These are phyloP conservation scores for Drosophila micromelanica DNA, from an alignment of 1,140 invertebrate genomes.

Conservation along the genomic window DNA sequence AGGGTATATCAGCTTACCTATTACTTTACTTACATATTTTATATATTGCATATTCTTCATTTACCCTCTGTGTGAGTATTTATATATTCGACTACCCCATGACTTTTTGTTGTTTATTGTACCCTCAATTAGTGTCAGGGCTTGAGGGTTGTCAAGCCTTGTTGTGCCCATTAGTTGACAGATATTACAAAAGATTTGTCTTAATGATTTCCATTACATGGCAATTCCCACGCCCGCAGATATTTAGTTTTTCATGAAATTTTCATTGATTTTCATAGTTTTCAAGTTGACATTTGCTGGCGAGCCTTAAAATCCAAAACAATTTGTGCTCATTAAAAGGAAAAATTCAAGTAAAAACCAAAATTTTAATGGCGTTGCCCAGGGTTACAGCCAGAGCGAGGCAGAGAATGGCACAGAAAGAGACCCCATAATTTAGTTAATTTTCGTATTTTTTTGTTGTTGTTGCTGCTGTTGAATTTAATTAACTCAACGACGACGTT, in stretches of 20 bases:
- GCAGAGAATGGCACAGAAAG: constrained; percentile 12
- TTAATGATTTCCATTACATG: constrained; percentile 30
- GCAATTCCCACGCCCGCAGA: constrained; percentile 42
- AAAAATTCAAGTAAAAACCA: constrained; percentile 60
- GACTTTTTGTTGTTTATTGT: neutral
- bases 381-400: constrained; percentile 45
- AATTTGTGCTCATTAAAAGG: constrained; percentile 76
- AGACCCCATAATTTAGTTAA: constrained; percentile 73
- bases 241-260: constrained; percentile 9
- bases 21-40: too few relatives aligned
- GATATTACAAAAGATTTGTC: constrained; percentile 22
- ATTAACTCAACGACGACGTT: constrained; percentile 72
- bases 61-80: constrained; percentile 4
- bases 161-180: constrained; percentile 25
- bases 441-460: constrained; percentile 40
- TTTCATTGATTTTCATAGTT: constrained; percentile 31
- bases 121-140: constrained; percentile 31
- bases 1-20: constrained; percentile 11
- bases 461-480: constrained; percentile 52
- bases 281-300: constrained; percentile 36
- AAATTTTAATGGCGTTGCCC: constrained; percentile 64
- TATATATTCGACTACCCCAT: neutral
- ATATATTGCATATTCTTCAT: too few relatives aligned
- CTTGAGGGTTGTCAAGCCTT: constrained; percentile 42
- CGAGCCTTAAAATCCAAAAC: constrained; percentile 65